Base-by-base conservation (phyloP, 2,113 vertebrate genomes). In the Dendrocopos noguchii region DNA sequence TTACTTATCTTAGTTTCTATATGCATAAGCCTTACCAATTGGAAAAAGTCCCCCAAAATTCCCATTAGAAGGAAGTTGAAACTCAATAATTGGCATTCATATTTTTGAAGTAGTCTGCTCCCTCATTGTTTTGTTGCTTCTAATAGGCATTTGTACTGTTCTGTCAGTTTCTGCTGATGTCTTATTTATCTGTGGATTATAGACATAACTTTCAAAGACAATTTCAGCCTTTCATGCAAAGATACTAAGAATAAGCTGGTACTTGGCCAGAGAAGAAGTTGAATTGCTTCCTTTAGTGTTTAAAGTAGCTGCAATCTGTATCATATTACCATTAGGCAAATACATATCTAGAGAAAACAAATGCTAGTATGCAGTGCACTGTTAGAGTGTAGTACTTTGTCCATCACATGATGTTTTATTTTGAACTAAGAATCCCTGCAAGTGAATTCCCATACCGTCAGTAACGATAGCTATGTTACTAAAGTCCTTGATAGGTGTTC, bases 271-370 rank as follows among this genome's bases (percentile, higher is more conserved):
- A 84, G 70, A 93, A 90, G 29, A 34, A 86, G 72, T 28, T 75
- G 91, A 72, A 80, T 93, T 92, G 29, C 53, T 96, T 88, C 61
- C 60, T 92, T 10, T 87, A 36, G 29, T 39, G 44, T 80, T 87
- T 88, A 82, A 84, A 88, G 56, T 50, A 72, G 76, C 76, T 85
- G 56, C 44, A 78, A 14, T 57, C 44, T 90, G n/a, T 65, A 39
- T 71, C 11, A 1, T 65, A 21, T 36, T 79, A 53, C 87, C 67
- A 80, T 80, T 44, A 85, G n/a, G 27, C 28, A 71, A 88, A 46
- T 88, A n/a, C 64, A 55, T 16, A 53, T 64, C 15, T 44, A 33
- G 50, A 64, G 36, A 50, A 85, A 72, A 77, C 4, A 67, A 90
- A 27, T 59, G 34, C 16, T 53, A 67, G 39, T 12, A 31, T 60